A percentile compares a stretch with the other conserved stretches of the same genome.
Conservation (phyloP, 1,140 invertebrate genomes). For the Aethina tumida region DNA sequence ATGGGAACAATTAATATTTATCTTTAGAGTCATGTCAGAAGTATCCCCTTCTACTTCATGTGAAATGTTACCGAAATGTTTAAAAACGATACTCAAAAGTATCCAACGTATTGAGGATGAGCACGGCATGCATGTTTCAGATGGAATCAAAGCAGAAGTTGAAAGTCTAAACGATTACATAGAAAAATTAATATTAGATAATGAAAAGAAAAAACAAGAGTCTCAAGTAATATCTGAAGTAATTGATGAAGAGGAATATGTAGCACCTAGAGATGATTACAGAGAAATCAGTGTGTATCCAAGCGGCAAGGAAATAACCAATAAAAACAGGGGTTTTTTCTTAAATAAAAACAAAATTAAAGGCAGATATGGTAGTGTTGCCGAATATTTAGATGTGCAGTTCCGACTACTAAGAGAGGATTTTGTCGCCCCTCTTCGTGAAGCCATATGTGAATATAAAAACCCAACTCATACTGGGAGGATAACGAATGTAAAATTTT, state of each 20-base stretch:
- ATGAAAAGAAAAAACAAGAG: slow-evolving; percentile 20
- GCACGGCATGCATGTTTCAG: slow-evolving; percentile 30
- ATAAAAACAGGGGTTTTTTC: slow-evolving; percentile 29
- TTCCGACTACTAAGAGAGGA: slow-evolving; percentile 68
- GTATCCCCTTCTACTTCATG: slow-evolving; percentile 34
- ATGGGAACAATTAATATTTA: slow-evolving; percentile 35
- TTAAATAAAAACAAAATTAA: slow-evolving; percentile 48
- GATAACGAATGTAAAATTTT: slow-evolving; percentile 28
- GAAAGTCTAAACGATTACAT: slow-evolving; percentile 30
- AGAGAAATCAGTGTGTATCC: slow-evolving; percentile 39
- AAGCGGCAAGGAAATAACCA: slow-evolving; percentile 30
- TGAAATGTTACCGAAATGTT: slow-evolving; percentile 31
- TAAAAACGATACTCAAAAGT: slow-evolving; percentile 33
- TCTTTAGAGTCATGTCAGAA: slow-evolving; percentile 32
- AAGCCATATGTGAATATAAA: slow-evolving; percentile 39
- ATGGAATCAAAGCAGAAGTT: slow-evolving; percentile 29
- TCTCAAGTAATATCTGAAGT: neutral
- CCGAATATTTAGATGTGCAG: slow-evolving; percentile 70
- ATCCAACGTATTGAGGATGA: slow-evolving; percentile 32
- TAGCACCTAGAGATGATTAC: slow-evolving; percentile 38
- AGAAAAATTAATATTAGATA: slow-evolving; percentile 24
- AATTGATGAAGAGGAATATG: slow-evolving; percentile 19
- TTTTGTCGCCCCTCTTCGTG: slow-evolving; percentile 49
- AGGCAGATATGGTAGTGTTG: slow-evolving; percentile 49
- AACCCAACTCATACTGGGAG: slow-evolving; percentile 14